Evolutionary conservation across 2,113 vertebrate genomes (phyloP).

Genomic region (Sinosuthora webbiana): DNA sequence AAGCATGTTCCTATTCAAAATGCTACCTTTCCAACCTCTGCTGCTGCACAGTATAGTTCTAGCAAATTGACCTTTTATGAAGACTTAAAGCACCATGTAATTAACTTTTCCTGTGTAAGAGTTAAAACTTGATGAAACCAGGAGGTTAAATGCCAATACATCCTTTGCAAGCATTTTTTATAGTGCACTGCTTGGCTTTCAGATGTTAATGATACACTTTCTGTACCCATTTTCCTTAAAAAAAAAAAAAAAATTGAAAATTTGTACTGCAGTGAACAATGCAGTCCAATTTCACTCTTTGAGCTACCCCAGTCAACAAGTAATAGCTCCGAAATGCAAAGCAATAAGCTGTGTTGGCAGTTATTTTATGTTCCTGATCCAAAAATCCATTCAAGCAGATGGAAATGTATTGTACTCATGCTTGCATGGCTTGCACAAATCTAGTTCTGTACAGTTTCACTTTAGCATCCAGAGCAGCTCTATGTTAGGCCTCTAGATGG

Average conservation of each 20-base stretch:
- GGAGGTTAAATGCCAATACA: constrained; percentile 52
- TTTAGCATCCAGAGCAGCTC: not conserved
- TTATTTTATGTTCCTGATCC: not conserved
- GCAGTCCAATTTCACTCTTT: not conserved
- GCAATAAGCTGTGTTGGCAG: not conserved
- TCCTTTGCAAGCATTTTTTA: constrained; percentile 9
- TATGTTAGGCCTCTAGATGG: not conserved
- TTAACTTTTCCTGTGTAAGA: constrained; percentile 55
- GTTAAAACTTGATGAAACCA: constrained; percentile 60
- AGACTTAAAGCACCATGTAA: constrained; percentile 54
- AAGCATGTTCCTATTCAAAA: constrained; percentile 10
- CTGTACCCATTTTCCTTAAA: not conserved
- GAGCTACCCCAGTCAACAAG: not conserved
- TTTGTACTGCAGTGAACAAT: not conserved
- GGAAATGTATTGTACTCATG: not conserved
- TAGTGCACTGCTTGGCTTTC: not conserved
- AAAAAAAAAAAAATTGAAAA: not conserved
- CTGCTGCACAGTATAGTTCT: not conserved
- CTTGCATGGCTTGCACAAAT: not conserved
- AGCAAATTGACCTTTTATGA: constrained; percentile 47
- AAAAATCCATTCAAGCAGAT: not conserved
- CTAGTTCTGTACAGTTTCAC: not conserved
- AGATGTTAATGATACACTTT: not conserved
- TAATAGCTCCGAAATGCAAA: not conserved
- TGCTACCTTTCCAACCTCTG: constrained; percentile 17